A percentile compares a stretch with the other conserved stretches of the same genome.
phyloP scores from a whole-genome alignment of 1,140 invertebrate genomes.

The Cyphomyrmex costatus region DNA sequence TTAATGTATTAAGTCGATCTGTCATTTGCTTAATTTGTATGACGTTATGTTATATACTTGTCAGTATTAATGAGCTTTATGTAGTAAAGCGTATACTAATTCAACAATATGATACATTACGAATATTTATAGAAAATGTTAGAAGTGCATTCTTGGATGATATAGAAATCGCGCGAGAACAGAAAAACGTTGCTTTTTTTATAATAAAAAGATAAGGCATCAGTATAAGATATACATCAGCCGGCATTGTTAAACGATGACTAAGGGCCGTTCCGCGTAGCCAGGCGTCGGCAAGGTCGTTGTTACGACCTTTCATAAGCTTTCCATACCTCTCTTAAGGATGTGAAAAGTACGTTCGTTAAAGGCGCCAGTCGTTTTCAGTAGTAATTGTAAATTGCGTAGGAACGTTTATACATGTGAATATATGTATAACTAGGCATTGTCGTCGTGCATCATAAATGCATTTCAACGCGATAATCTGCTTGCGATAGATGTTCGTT shows the following conservation, averaged over 20 bases:
- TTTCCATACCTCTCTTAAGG: slow-evolving; percentile 67
- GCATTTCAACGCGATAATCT: slow-evolving; percentile 60
- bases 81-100: background rate
- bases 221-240: slow-evolving; percentile 52
- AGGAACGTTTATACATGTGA: slow-evolving; percentile 37
- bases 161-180: background rate
- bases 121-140: background rate
- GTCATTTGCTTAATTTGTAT: background rate
- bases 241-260: slow-evolving; percentile 76
- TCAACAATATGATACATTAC: background rate
- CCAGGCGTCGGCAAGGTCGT: slow-evolving; percentile 74
- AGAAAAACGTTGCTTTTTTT: slow-evolving; percentile 9
- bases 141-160: background rate
- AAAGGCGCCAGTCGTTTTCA: slow-evolving; percentile 70
- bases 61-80: background rate
- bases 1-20: background rate
- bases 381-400: slow-evolving; percentile 7
- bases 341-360: slow-evolving; percentile 73
- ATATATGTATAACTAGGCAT: slow-evolving; percentile 15
- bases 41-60: background rate
- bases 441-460: slow-evolving; percentile 57
- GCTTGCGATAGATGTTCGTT: background rate
- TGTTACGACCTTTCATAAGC: slow-evolving; percentile 69
- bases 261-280: slow-evolving; percentile 66
- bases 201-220: slow-evolving; percentile 26